Base-by-base conservation (phyloP, 2,797 vertebrate genomes). In the Salarias fasciatus region DNA sequence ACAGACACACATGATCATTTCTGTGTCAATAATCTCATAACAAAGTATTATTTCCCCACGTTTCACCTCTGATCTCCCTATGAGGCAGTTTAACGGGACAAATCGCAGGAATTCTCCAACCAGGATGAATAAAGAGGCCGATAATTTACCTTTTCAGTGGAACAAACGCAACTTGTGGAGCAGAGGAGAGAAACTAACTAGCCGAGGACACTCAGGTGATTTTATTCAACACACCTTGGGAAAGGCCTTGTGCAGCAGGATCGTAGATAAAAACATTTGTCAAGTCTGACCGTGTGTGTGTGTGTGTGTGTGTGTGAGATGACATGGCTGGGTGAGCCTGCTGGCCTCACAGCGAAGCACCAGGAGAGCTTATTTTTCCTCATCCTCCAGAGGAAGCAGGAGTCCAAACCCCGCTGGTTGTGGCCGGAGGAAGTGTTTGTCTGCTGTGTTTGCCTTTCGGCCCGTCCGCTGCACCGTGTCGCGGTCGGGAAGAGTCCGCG, bases 371-470 rank as follows among this genome's bases (percentile, higher is more conserved):
- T 47, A 58, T 75, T 79, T 81, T 55, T 53, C 63, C 57, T 72
- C 40, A 53, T 72, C 58, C 83, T 84, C 79, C 76, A 75, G 81
- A 63, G 56, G 60, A 77, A 58, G 78, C 59, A 66, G 64, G 51
- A 88, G 78, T 80, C 82, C 78, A 90, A 89, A 86, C 75, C 77
- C 68, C 28, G 42, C 73, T 87, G 86, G 80, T 83, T 90, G 87
- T 87, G 86, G 86, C 86, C 50, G 8, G 31, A 50, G 37, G 66
- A 73, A 11, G 45, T 80, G 73, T 85, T 89, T 86, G 79, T 82
- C 79, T 86, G 79, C 68, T 75, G 67, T 59, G 75, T 85, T 79
- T 83, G 77, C 83, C 74, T 80, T 81, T 31, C 43, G 29, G 74
- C 42, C 62, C 42, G 52, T 72, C 72, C 70, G 79, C 60, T 31